phyloP scores from a whole-genome alignment of 2,113 vertebrate species.

The Ptilorrhoa leucosticta region DNA sequence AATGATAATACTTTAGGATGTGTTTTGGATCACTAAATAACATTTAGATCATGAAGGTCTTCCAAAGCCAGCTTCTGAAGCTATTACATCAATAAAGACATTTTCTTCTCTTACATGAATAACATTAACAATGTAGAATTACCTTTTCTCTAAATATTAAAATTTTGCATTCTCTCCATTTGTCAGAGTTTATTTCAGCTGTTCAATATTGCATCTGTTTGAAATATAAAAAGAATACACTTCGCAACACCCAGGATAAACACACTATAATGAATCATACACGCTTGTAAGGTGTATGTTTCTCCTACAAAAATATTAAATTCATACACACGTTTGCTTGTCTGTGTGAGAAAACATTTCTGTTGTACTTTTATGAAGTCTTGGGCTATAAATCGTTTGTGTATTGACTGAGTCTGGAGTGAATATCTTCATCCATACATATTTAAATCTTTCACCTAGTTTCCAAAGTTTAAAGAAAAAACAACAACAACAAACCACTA shows the following conservation, averaged over 20 bases:
- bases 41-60: not conserved
- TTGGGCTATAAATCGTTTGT: not conserved
- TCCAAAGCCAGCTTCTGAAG: not conserved
- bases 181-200: not conserved
- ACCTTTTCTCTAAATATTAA: not conserved
- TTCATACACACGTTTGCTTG: fast-evolving
- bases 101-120: not conserved
- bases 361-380: not conserved
- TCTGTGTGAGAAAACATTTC: not conserved
- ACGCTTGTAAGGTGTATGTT: not conserved
- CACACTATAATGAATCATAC: not conserved
- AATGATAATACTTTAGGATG: not conserved
- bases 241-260: not conserved
- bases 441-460: not conserved
- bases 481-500: not conserved
- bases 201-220: not conserved
- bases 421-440: not conserved
- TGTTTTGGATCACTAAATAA: not conserved
- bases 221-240: not conserved
- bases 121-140: not conserved
- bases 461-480: not conserved
- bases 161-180: not conserved
- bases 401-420: not conserved
- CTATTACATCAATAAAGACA: not conserved
- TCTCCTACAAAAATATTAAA: not conserved